Evolutionary conservation across 1,140 invertebrate species (phyloP), one percentile per base, ranked within the genome.

Genomic region (Vanessa atalanta): DNA sequence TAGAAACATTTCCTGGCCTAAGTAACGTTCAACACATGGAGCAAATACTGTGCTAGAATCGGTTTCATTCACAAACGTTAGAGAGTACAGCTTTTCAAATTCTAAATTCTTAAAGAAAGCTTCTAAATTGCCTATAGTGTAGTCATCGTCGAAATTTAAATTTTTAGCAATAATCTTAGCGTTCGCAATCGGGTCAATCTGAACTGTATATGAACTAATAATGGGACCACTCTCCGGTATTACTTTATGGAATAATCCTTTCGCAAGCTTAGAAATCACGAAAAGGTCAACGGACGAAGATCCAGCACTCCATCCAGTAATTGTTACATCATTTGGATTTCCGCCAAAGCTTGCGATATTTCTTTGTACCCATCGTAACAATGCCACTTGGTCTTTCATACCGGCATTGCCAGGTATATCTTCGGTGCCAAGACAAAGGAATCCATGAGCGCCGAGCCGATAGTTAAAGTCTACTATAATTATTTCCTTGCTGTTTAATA

Each of bases 291-390:
- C 79, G 13, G 83, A 57, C 13, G 79, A 70, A 2, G 77, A 72
- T 5, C 84, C 86, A 14, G 86, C 80, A 60, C 86, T 88, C 48
- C 69, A 80, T 23, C 86, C 86, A 50, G 57, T 48, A 13, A 88
- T 75, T 9, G 86, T 85, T 7, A 88, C 79, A 37, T 88, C 79
- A 57, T 79, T 65, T 7, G 86, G 84, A 65, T 88, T 83, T 15
- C 86, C 86, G 12, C 83, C 81, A 70, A 83, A 88, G 11, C 61
- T 71, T 5, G 70, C 79, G 64, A 88, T 88, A 65, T 88, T 85
- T 16, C 73, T 72, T 63, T 82, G 68, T 4, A 88, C 79, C 84
- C 86, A 86, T 13, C 75, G 67, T 2, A 88, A 67, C 23, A 81
- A 43, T 16, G 80, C 79, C 15, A 86, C 72, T 75, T 83, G 80